phyloP scores from a whole-genome alignment of 2,888 invertebrate species.

The Agonopterix heracliana region DNA sequence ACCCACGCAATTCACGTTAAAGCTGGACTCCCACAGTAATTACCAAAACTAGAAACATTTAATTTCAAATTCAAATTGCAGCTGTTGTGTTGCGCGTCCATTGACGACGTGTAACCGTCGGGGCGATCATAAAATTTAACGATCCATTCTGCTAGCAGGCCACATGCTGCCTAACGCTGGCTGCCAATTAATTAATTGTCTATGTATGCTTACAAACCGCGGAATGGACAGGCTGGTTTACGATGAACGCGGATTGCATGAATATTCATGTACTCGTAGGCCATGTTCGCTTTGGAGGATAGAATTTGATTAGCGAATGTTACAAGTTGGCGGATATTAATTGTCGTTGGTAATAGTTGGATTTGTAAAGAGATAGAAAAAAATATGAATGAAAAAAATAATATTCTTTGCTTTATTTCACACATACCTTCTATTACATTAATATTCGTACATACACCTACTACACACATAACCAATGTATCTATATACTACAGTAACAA shows the following conservation, averaged over 20 bases:
- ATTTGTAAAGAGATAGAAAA: no score
- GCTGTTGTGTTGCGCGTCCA: background rate
- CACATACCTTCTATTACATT: no score
- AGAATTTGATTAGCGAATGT: constrained; percentile 38
- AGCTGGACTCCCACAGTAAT: no score
- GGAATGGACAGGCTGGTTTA: constrained; percentile 62
- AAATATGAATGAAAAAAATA: no score
- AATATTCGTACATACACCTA: no score
- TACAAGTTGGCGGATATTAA: background rate
- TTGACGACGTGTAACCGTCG: constrained; percentile 4
- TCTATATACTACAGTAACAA: no score
- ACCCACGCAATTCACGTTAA: no score
- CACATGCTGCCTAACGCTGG: constrained; percentile 60
- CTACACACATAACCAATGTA: no score
- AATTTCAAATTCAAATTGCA: constrained; percentile 11
- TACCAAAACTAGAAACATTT: background rate
- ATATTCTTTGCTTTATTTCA: no score
- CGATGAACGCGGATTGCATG: constrained; percentile 36
- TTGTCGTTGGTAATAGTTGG: background rate
- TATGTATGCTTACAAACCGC: constrained; percentile 49
- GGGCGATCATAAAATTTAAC: constrained; percentile 11
- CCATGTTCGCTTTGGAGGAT: constrained; percentile 29
- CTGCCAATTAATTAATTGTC: constrained; percentile 37
- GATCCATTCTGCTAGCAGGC: constrained; percentile 10
- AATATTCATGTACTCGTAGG: constrained; percentile 41